Evolutionary conservation across 2,113 vertebrate species (phyloP).

Genomic region (Varanus salvator): DNA sequence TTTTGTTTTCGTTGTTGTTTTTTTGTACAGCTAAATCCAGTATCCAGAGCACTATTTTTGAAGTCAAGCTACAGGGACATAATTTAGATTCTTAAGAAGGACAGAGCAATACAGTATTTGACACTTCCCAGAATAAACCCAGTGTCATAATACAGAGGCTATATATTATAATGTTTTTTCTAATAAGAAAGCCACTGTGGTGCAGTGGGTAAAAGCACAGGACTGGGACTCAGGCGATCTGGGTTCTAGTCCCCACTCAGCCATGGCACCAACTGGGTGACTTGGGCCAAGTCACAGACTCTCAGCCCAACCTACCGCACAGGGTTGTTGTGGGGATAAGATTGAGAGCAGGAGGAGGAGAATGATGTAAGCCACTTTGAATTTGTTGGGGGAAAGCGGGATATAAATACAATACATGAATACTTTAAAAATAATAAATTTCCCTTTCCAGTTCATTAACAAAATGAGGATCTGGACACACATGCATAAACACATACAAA

Average conservation of each 20-base stretch:
- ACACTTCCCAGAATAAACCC: slow-evolving; percentile 46
- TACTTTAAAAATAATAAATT: no score
- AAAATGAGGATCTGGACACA: not conserved
- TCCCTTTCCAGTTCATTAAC: not conserved
- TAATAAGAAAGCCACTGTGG: not conserved
- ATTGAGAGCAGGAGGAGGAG: no score
- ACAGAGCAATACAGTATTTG: slow-evolving; percentile 33
- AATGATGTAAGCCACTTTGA: no score
- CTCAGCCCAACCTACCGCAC: no score
- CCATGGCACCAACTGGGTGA: no score
- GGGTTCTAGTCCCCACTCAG: no score
- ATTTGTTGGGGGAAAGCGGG: no score
- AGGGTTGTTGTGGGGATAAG: no score
- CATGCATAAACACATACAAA: not conserved
- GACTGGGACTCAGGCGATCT: no score
- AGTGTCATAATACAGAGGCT: not conserved
- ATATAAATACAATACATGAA: no score
- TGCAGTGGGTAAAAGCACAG: no score
- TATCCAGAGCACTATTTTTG: slow-evolving; percentile 53
- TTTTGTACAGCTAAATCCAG: slow-evolving; percentile 52
- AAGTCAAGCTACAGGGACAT: slow-evolving; percentile 54
- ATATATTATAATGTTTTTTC: not conserved
- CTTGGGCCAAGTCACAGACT: no score
- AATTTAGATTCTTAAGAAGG: slow-evolving; percentile 56
- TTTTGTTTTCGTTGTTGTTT: slow-evolving; percentile 13